Evolutionary conservation across 2,797 vertebrate genomes (phyloP).

Genomic region (Lutjanus argentimaculatus): DNA sequence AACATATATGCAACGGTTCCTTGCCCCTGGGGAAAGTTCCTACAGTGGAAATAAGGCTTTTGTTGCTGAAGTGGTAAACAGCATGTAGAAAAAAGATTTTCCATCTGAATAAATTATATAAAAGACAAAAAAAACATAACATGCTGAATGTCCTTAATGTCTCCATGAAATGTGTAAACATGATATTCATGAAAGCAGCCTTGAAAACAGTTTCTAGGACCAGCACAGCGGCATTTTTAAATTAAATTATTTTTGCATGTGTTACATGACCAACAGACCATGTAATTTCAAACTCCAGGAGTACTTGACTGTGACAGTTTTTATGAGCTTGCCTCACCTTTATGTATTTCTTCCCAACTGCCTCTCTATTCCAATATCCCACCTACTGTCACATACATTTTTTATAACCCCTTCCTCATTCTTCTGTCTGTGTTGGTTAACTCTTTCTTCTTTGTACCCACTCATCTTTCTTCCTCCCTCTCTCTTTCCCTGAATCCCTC

Average conservation of each 20-base stretch:
- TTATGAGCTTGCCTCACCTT: not conserved
- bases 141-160: not conserved
- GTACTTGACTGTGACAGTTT: not conserved
- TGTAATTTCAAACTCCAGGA: not conserved
- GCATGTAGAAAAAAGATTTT: too few relatives aligned
- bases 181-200: not conserved
- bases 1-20: too few relatives aligned
- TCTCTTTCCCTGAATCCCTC: not conserved
- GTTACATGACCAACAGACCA: not conserved
- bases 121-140: not conserved
- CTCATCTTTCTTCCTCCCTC: constrained; percentile 1
- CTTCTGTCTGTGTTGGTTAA: not conserved
- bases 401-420: not conserved
- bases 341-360: not conserved
- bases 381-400: not conserved
- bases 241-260: not conserved
- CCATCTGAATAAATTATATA: not conserved
- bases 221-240: not conserved
- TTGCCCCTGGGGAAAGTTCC: too few relatives aligned
- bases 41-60: too few relatives aligned
- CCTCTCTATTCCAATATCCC: not conserved
- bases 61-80: too few relatives aligned
- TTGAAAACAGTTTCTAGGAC: too few relatives aligned
- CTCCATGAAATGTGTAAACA: not conserved
- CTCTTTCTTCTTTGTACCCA: not conserved